Evolutionary conservation across 2,113 vertebrate species (phyloP), one percentile per base, ranked within the genome.

Genomic region (Pluvianellus socialis): DNA sequence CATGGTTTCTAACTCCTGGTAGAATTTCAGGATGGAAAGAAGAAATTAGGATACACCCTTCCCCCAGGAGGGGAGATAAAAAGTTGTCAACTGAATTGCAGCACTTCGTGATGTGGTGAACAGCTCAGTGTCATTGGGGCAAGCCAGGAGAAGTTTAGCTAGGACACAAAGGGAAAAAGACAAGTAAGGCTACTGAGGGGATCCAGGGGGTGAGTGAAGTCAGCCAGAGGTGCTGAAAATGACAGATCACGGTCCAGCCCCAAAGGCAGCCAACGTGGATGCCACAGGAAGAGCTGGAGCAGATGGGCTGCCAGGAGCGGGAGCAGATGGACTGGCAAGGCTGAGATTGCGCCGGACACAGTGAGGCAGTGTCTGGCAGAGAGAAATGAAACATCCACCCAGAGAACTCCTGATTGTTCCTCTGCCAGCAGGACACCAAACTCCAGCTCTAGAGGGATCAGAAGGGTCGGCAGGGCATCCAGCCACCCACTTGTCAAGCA

Each of bases 251-350:
- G 44, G 47, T 6, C 38, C 92, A 83, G 83, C 44, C 61, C 62
- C 49, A 11, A 14, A 30, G 44, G 42, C 58, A 91, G 55, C 92
- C 92, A 49, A 55, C n/a, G 24, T 17, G 12, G 87, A 66, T 7
- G 47, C 50, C 19, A 45, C 67, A 73, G 73, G 38, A 70, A 28
- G 75, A 23, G 58, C 72, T 9, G 50, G 14, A 88, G 81, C 92
- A 94, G 95, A 88, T 82, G 94, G 95, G 62, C 61, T 42, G 65
- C 55, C 65, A 77, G 88, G 20, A 90, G 80, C 68, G 40, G 47
- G 58, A 94, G 81, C 95, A 90, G 94, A 92, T 71, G 93, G 94
- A 24, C 86, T 87, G 79, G 91, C 47, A 87, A 35, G 17, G 28
- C 85, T 73, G 94, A 49, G 61, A 9, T 32, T 1, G 45, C 53